Percentiles rank a stretch among this genome's conserved stretches.
Conservation (phyloP, 92 coral and sea anemone genomes). For the Epizoanthus rinbou region DNA sequence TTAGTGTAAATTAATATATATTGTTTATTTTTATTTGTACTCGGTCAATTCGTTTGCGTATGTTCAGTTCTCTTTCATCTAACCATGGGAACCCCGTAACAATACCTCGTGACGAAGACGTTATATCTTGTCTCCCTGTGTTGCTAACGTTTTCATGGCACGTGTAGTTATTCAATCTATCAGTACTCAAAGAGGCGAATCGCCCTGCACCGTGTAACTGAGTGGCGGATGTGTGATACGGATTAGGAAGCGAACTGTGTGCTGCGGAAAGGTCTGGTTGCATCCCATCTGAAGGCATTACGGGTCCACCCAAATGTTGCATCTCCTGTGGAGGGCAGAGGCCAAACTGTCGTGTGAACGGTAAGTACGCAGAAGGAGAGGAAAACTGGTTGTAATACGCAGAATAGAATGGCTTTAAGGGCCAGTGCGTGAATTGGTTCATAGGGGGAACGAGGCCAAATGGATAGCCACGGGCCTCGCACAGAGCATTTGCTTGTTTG, state of each 20-base stretch:
- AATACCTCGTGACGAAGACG: conserved; percentile 2
- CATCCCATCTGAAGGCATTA: not conserved
- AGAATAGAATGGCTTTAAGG: not conserved
- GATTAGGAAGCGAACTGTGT: not conserved
- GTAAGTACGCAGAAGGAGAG: not conserved
- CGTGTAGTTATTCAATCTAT: not conserved
- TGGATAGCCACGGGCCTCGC: not conserved
- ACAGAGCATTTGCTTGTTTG: not conserved
- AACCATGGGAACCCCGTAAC: too few relatives aligned
- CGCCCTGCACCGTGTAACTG: conserved; percentile 4
- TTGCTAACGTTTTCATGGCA: not conserved
- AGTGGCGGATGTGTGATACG: too few relatives aligned
- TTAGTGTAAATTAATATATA: too few relatives aligned
- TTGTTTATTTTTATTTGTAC: too few relatives aligned
- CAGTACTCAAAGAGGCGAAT: not conserved
- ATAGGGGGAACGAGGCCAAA: not conserved
- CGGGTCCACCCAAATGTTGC: not conserved
- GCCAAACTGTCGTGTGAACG: not conserved
- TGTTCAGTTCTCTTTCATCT: too few relatives aligned
- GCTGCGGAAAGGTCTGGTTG: not conserved
- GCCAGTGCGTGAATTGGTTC: conserved; percentile 14
- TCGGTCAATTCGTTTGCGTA: too few relatives aligned
- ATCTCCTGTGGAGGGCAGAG: not conserved
- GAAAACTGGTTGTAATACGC: not conserved
- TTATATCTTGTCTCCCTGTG: not conserved